Percentiles rank a stretch among this genome's conserved stretches.
These are phyloP conservation scores for Pseudonaja textilis DNA, from an alignment of 2,113 vertebrate genomes.

Conservation along the genomic window DNA sequence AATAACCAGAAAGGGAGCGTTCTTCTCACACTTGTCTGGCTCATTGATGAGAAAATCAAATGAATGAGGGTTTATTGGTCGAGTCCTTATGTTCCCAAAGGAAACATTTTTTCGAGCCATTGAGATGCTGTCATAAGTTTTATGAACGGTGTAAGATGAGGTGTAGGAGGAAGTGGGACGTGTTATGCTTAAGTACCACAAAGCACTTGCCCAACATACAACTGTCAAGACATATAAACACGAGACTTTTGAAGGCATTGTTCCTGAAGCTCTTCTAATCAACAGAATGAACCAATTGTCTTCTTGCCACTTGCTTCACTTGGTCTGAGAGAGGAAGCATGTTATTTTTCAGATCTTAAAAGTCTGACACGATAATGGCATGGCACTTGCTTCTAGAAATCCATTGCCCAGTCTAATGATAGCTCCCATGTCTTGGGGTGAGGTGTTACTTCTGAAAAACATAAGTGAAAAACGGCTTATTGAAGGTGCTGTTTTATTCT, in stretches of 20 bases:
- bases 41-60: conserved; percentile 96
- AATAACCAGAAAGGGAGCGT: conserved; percentile 89
- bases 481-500: conserved; percentile 14
- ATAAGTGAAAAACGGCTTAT: conserved; percentile 55
- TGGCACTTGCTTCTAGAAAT: conserved; percentile 54
- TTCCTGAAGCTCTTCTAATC: conserved; percentile 78
- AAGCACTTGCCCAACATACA: conserved; percentile 95
- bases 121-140: conserved; percentile 78
- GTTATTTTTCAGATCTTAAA: conserved; percentile 70
- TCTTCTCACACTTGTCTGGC: conserved; percentile 89
- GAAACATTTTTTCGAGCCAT: conserved; percentile 83
- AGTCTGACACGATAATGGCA: conserved; percentile 47
- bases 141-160: conserved; percentile 84
- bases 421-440: conserved; percentile 58
- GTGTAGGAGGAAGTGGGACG: conserved; percentile 89
- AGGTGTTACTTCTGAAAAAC: conserved; percentile 73
- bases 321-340: conserved; percentile 73
- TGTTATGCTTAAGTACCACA: conserved; percentile 95
- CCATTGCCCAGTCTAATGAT: conserved; percentile 37
- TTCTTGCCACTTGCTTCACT: conserved; percentile 68
- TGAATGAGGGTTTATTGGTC: conserved; percentile 91
- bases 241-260: conserved; percentile 98
- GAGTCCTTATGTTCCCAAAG: conserved; percentile 94
- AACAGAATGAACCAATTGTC: conserved; percentile 67
- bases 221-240: conserved; percentile 96